phyloP scores from a whole-genome alignment of 30 jellyfish, hydroid and myxozoan genomes.

The Chrysaora quinquecirrha region DNA sequence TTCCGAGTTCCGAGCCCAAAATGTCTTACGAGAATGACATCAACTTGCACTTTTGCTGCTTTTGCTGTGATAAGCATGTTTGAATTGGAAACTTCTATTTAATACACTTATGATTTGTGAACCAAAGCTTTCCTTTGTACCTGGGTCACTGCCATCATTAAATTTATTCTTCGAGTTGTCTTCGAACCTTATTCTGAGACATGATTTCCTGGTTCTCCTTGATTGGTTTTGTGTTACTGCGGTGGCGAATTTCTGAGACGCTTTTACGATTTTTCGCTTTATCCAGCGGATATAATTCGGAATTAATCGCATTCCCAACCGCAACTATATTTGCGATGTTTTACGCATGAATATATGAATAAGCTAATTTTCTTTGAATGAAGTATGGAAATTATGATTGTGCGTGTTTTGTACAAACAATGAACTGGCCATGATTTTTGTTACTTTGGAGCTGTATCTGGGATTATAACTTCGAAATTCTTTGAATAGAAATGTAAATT shows the following conservation, averaged over 20 bases:
- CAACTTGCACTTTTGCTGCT: no score
- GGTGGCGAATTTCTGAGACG: neutral
- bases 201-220: no score
- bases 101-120: no score
- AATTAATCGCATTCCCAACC: neutral
- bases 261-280: neutral
- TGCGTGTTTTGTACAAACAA: constrained; percentile 13
- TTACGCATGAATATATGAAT: neutral
- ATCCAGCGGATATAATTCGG: neutral
- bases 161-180: no score
- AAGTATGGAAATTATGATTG: constrained; percentile 9
- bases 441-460: constrained; percentile 11
- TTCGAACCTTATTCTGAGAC: no score
- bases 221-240: no score
- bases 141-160: no score
- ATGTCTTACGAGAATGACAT: no score
- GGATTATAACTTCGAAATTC: constrained; percentile 28
- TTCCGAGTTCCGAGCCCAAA: no score
- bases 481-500: constrained; percentile 52
- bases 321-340: neutral
- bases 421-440: constrained; percentile 29
- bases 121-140: no score
- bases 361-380: constrained; percentile 25
- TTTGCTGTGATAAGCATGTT: no score
- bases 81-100: no score